Conservation (phyloP, 2,888 invertebrate genomes). For the Cabera pusaria region DNA sequence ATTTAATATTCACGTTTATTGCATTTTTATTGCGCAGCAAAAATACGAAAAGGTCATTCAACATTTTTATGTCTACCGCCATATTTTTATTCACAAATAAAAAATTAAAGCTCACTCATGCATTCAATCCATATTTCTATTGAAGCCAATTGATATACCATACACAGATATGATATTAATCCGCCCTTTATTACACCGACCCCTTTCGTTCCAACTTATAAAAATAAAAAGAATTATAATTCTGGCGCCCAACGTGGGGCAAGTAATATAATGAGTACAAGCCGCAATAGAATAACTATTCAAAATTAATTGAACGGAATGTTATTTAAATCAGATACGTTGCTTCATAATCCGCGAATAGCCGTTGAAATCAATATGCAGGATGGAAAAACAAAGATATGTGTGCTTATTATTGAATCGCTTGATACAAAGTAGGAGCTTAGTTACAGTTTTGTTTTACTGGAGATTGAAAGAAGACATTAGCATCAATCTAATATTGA, state of each 20-base stretch:
- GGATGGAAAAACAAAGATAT: no score
- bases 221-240: conserved; percentile 15
- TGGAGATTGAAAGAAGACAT: no score
- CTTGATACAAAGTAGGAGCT: no score
- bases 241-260: conserved; percentile 40
- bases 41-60: no score
- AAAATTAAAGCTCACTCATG: conserved; percentile 10
- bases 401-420: no score
- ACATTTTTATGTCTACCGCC: no score
- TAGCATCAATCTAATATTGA: no score
- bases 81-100: neutral
- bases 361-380: no score
- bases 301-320: conserved; percentile 49
- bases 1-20: no score
- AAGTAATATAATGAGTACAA: conserved; percentile 25
- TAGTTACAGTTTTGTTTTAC: no score
- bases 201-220: conserved; percentile 10
- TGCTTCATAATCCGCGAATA: no score
- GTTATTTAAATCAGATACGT: conserved; percentile 15
- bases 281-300: conserved; percentile 25
- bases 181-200: conserved; percentile 19
- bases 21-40: no score
- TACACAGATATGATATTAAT: conserved; percentile 14
- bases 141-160: conserved; percentile 17
- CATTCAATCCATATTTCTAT: conserved; percentile 14